These are phyloP conservation scores for Homalodisca vitripennis DNA, from an alignment of 1,140 invertebrate genomes.

Conservation along the genomic window DNA sequence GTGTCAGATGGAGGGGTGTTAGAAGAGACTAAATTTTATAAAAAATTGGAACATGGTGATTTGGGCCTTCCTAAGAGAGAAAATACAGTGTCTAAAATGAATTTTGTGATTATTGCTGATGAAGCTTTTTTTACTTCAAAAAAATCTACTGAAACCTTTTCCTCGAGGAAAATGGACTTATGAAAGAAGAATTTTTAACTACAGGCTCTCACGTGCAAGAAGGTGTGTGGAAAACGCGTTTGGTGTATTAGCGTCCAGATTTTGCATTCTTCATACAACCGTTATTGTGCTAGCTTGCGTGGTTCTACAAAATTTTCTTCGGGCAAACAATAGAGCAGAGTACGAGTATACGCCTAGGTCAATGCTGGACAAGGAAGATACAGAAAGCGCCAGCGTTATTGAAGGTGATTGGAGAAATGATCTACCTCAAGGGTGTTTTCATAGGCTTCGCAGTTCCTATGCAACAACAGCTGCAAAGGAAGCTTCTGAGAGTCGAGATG, in stretches of 20 bases:
- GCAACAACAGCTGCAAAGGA: conserved; percentile 4
- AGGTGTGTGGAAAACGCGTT: too few relatives aligned
- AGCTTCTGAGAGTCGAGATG: conserved; percentile 26
- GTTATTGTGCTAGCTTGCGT: conserved; percentile 31
- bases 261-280: background rate
- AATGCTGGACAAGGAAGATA: conserved; percentile 29
- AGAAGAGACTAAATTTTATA: too few relatives aligned
- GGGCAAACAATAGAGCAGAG: conserved; percentile 16
- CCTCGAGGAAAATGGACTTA: too few relatives aligned
- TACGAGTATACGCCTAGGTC: conserved; percentile 23
- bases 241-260: background rate
- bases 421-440: conserved; percentile 19
- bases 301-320: conserved; percentile 28
- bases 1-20: too few relatives aligned
- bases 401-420: conserved; percentile 22
- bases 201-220: too few relatives aligned
- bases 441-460: background rate
- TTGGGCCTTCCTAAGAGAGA: too few relatives aligned
- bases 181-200: too few relatives aligned
- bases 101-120: too few relatives aligned
- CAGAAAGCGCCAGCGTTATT: background rate
- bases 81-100: too few relatives aligned
- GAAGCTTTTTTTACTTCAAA: too few relatives aligned
- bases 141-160: too few relatives aligned
- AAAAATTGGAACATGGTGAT: too few relatives aligned